Conservation (phyloP, 2,888 invertebrate species). For the Peribatodes rhomboidaria region DNA sequence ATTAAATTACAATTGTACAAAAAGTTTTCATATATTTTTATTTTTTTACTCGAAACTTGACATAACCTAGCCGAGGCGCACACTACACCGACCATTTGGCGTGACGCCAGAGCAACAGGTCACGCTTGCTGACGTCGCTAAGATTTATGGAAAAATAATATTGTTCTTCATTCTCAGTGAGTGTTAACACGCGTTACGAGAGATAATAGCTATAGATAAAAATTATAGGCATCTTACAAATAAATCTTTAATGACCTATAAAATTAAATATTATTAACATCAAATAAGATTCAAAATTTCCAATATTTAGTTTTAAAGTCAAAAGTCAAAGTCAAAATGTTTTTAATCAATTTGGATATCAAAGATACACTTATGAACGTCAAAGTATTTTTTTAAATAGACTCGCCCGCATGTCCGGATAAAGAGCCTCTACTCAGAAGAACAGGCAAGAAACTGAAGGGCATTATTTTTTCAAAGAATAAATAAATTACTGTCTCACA, state of each 20-base stretch:
- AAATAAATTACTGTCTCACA: too few relatives aligned
- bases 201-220: background rate
- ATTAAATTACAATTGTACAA: background rate
- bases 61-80: slow-evolving; percentile 3
- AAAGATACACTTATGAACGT: too few relatives aligned
- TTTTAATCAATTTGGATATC: too few relatives aligned
- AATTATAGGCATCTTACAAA: background rate
- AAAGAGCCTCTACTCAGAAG: too few relatives aligned
- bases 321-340: too few relatives aligned
- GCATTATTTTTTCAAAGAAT: too few relatives aligned
- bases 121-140: slow-evolving; percentile 49
- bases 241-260: background rate
- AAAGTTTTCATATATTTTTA: background rate
- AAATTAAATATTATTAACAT: background rate
- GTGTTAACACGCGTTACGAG: slow-evolving; percentile 19
- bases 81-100: slow-evolving; percentile 56
- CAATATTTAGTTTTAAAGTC: background rate
- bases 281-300: background rate
- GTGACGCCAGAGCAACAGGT: slow-evolving; percentile 73
- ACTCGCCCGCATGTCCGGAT: too few relatives aligned
- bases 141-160: slow-evolving; percentile 62
- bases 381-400: too few relatives aligned
- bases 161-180: slow-evolving; percentile 41
- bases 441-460: too few relatives aligned
- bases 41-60: slow-evolving; percentile 5